phyloP scores from a whole-genome alignment of 30 jellyfish, hydroid and myxozoan species.

The Chrysaora quinquecirrha region DNA sequence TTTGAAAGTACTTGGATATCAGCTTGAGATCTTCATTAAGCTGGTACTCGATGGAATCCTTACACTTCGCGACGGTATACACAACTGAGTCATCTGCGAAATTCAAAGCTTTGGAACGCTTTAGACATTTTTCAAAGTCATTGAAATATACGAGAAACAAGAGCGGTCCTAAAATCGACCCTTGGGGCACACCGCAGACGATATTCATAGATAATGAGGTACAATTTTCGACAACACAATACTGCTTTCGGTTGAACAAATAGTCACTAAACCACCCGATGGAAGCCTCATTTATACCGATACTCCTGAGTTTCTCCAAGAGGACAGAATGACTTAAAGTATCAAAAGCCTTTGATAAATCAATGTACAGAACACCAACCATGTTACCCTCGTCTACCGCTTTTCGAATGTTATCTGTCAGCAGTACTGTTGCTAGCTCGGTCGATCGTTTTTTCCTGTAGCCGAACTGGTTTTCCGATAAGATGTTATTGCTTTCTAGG shows the following conservation, averaged over 20 bases:
- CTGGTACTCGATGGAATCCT: constrained; percentile 25
- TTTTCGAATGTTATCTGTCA: constrained; percentile 17
- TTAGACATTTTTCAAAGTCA: constrained; percentile 13
- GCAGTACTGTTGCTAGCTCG: constrained; percentile 29
- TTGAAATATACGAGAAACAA: constrained; percentile 30
- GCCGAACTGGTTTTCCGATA: constrained; percentile 32
- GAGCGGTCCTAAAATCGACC: constrained; percentile 39
- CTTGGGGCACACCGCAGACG: constrained; percentile 40
- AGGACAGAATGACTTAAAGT: constrained; percentile 15
- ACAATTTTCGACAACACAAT: constrained; percentile 7
- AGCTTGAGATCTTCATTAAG: constrained; percentile 10
- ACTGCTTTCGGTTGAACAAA: constrained; percentile 41
- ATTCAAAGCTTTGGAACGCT: constrained; percentile 36
- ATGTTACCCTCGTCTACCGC: constrained; percentile 2
- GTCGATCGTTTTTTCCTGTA: constrained; percentile 33
- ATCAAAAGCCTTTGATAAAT: constrained; percentile 19
- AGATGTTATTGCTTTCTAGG: constrained; percentile 18
- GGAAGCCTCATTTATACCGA: constrained; percentile 32
- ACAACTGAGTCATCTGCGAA: constrained; percentile 31
- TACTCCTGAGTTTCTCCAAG: constrained; percentile 15
- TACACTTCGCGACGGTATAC: constrained; percentile 28
- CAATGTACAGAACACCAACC: not conserved
- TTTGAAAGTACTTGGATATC: constrained; percentile 27
- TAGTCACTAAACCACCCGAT: constrained; percentile 24
- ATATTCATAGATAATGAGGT: constrained; percentile 16